These are phyloP conservation scores for Azorinus chamasolen DNA, from an alignment of 2,888 invertebrate genomes.

Conservation along the genomic window DNA sequence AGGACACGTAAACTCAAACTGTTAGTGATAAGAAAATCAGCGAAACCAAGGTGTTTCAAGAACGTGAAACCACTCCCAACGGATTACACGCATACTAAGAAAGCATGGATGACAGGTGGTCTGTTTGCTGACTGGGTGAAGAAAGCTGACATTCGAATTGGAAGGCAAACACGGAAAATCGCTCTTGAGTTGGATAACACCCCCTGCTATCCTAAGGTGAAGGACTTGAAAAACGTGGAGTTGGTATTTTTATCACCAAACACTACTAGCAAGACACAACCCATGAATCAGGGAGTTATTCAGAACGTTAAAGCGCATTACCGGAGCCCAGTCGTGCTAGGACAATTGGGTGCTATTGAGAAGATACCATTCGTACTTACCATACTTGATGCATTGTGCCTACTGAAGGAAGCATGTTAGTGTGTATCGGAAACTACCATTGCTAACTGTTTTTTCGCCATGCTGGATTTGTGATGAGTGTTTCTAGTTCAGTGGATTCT, in stretches of 20 bases:
- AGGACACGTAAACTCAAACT: conserved; percentile 4
- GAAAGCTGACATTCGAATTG: conserved; percentile 50
- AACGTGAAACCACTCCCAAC: conserved; percentile 4
- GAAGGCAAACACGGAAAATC: conserved; percentile 28
- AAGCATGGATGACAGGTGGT: too few species aligned
- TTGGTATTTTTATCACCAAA: conserved; percentile 70
- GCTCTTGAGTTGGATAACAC: conserved; percentile 68
- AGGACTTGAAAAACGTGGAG: conserved; percentile 40
- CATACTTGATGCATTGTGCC: conserved; percentile 45
- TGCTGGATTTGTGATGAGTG: too few species aligned
- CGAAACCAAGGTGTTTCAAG: too few species aligned
- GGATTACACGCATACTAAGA: neutral
- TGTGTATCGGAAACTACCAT: conserved; percentile 23
- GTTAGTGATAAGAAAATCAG: too few species aligned
- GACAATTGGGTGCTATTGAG: conserved; percentile 27
- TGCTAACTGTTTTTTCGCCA: conserved; percentile 28
- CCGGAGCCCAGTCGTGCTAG: conserved; percentile 32
- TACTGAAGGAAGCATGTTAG: conserved; percentile 49
- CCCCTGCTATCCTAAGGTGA: conserved; percentile 57
- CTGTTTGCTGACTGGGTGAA: conserved; percentile 67
- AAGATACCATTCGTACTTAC: conserved; percentile 15
- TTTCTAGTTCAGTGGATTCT: too few species aligned
- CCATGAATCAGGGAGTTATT: conserved; percentile 72
- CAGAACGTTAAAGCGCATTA: conserved; percentile 58
- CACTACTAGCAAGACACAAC: conserved; percentile 66